A percentile compares a stretch with the other conserved stretches of the same genome.
These are phyloP conservation scores for Porites evermanni DNA, from an alignment of 92 coral and sea anemone species.

Conservation along the genomic window DNA sequence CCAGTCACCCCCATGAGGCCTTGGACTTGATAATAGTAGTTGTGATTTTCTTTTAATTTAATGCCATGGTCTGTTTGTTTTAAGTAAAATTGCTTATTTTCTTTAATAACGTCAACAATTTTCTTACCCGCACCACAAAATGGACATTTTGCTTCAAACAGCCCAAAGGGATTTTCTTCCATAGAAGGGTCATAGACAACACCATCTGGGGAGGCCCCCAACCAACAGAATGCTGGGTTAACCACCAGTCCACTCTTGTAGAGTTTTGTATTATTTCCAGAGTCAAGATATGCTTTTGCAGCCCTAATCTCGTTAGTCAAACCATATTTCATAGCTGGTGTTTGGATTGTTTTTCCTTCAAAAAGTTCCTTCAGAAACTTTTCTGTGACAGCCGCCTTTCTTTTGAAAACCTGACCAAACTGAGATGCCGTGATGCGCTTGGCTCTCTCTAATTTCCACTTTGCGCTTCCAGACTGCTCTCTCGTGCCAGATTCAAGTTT, in stretches of 20 bases:
- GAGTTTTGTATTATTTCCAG: conserved; percentile 8
- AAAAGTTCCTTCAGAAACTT: conserved; percentile 41
- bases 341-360: conserved; percentile 29
- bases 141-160: too few relatives aligned
- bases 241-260: conserved; percentile 29
- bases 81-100: too few relatives aligned
- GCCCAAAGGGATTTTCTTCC: too few relatives aligned
- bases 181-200: too few relatives aligned
- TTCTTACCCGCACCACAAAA: too few relatives aligned
- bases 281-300: conserved; percentile 35
- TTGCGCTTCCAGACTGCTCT: conserved; percentile 8
- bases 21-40: too few relatives aligned
- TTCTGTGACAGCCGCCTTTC: conserved; percentile 34
- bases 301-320: conserved; percentile 43
- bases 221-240: conserved; percentile 35
- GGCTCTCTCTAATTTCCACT: conserved; percentile 27
- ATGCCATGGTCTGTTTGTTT: too few relatives aligned
- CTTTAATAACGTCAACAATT: too few relatives aligned
- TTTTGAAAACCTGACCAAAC: conserved; percentile 38
- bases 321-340: conserved; percentile 45
- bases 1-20: too few relatives aligned
- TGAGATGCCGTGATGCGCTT: conserved; percentile 43
- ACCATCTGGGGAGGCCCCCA: conserved; percentile 52
- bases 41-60: too few relatives aligned
- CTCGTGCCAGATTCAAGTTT: conserved; percentile 42